A percentile compares a stretch with the other conserved stretches of the same genome.
Conservation (phyloP, 2,113 vertebrate genomes). For the Silurus meridionalis region DNA sequence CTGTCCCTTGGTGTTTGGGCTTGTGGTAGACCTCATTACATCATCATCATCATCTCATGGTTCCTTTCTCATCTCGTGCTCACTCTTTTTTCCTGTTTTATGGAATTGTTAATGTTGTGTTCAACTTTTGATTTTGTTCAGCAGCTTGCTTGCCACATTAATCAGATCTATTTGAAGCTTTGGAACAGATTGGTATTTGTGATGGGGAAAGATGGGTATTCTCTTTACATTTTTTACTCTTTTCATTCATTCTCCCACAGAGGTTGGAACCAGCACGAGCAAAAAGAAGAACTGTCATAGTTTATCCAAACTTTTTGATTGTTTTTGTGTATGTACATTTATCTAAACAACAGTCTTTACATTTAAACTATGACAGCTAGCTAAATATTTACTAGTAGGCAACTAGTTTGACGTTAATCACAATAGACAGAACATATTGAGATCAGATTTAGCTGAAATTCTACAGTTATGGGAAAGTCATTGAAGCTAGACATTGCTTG, state of each 20-base stretch:
- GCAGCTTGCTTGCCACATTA: constrained; percentile 25
- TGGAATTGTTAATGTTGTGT: constrained; percentile 50
- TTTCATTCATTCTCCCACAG: neutral
- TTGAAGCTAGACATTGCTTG: neutral
- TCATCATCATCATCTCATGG: constrained; percentile 34
- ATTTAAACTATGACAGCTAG: neutral
- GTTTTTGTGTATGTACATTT: neutral
- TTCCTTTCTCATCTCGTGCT: constrained; percentile 36
- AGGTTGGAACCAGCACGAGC: neutral
- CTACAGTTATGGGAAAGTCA: constrained; percentile 8
- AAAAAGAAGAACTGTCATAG: neutral
- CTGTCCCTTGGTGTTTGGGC: constrained; percentile 16
- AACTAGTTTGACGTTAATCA: neutral
- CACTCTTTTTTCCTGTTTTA: constrained; percentile 40
- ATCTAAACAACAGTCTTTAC: neutral
- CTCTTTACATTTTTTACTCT: constrained; percentile 8
- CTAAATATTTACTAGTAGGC: neutral
- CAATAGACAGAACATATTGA: neutral
- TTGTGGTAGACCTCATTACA: constrained; percentile 47
- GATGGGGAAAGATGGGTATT: constrained; percentile 14
- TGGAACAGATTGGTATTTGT: constrained; percentile 11
- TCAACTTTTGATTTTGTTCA: constrained; percentile 37
- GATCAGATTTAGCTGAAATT: constrained; percentile 6
- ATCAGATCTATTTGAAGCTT: constrained; percentile 27
- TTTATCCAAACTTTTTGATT: neutral